A percentile compares a stretch with the other conserved stretches of the same genome.
These are phyloP conservation scores for Apoda limacodes DNA, from an alignment of 2,888 invertebrate genomes.

Conservation along the genomic window DNA sequence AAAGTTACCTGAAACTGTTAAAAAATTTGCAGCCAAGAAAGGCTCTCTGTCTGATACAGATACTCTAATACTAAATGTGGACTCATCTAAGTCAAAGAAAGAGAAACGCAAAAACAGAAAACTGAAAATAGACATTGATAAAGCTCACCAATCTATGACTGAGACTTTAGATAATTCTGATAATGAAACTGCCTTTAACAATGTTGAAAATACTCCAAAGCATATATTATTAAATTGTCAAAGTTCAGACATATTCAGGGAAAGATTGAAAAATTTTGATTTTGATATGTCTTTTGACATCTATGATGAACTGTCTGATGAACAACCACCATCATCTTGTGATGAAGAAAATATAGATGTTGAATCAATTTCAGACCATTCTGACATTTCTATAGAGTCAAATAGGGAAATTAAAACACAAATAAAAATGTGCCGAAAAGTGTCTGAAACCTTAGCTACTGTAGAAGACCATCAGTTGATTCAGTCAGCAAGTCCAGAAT, in stretches of 20 bases:
- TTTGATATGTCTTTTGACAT: conserved; percentile 48
- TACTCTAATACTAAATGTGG: conserved; percentile 26
- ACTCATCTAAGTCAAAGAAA: conserved; percentile 20
- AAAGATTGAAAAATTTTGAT: conserved; percentile 39
- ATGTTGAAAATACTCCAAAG: conserved; percentile 54
- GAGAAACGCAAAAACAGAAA: conserved; percentile 35
- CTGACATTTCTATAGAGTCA: conserved; percentile 34
- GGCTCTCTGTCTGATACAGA: conserved; percentile 52
- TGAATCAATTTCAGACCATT: conserved; percentile 44
- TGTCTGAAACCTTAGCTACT: conserved; percentile 17
- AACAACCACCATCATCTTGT: conserved; percentile 22
- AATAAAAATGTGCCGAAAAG: conserved; percentile 52
- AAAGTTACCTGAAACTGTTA: conserved; percentile 34
- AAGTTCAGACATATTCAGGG: conserved; percentile 40
- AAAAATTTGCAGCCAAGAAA: conserved; percentile 37
- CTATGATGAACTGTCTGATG: conserved; percentile 38
- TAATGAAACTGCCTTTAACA: conserved; percentile 20
- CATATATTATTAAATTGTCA: conserved; percentile 41
- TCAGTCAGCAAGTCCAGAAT: conserved; percentile 41
- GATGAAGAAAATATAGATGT: conserved; percentile 41
- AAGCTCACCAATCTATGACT: conserved; percentile 40
- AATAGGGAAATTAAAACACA: conserved; percentile 25
- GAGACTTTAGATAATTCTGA: conserved; percentile 26
- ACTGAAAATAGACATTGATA: conserved; percentile 45
- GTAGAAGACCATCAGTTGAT: conserved; percentile 24